These are phyloP conservation scores for Columba guinea DNA, from an alignment of 2,797 vertebrate species.

Conservation along the genomic window DNA sequence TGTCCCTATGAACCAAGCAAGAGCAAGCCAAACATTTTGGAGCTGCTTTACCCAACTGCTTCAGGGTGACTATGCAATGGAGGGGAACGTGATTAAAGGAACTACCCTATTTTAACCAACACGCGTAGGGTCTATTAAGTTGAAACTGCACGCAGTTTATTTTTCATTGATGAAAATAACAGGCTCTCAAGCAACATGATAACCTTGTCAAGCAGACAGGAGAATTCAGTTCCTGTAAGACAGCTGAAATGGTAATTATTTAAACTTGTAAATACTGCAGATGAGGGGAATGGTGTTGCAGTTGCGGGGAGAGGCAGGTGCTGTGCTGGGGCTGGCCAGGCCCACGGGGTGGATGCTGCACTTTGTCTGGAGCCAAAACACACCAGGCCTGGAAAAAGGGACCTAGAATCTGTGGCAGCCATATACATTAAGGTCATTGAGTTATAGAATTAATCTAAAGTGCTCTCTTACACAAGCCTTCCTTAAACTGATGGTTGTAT, in stretches of 20 bases:
- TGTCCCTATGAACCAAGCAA: not conserved
- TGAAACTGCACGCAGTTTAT: not conserved
- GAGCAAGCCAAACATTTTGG: not conserved
- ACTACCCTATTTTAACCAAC: not conserved
- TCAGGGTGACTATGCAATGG: not conserved
- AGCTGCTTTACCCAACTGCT: not conserved
- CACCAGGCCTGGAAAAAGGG: fast-evolving
- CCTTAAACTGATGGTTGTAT: not conserved
- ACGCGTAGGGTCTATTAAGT: not conserved
- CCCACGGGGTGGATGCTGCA: fast-evolving
- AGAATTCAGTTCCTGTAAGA: not conserved
- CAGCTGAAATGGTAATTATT: not conserved
- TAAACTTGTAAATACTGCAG: not conserved
- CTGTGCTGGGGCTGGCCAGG: fast-evolving
- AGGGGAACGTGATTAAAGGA: not conserved
- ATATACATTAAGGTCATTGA: fast-evolving
- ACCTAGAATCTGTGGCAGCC: not conserved
- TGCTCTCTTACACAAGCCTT: not conserved
- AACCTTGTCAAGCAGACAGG: slow-evolving; percentile 1
- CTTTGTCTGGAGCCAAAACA: not conserved
- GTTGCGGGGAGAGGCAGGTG: not conserved
- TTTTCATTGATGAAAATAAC: slow-evolving; percentile 39
- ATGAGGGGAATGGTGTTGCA: fast-evolving
- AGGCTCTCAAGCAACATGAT: not conserved
- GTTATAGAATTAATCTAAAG: not conserved